A percentile compares a stretch with the other conserved stretches of the same genome.
phyloP scores from a whole-genome alignment of 35 echinoderm and acorn worm species.

The Lytechinus variegatus region DNA sequence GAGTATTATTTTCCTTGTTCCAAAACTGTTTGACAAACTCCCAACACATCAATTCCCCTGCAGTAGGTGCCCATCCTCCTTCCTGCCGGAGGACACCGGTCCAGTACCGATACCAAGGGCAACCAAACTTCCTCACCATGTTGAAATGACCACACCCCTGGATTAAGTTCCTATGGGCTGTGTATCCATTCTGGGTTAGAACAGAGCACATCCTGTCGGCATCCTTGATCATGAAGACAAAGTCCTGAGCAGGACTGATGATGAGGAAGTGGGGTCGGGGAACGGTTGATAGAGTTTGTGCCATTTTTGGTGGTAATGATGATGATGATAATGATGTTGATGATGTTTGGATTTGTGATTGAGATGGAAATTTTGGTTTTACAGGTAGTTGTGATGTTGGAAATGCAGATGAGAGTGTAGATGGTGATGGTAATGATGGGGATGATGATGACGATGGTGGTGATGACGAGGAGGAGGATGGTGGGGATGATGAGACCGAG shows the following conservation, averaged over 20 bases:
- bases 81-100: background rate
- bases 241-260: constrained; percentile 40
- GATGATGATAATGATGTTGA: background rate
- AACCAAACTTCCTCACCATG: constrained; percentile 29
- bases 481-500: background rate
- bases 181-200: background rate
- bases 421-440: too few relatives aligned
- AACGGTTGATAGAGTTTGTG: background rate
- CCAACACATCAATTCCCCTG: constrained; percentile 5
- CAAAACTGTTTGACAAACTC: constrained; percentile 26
- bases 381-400: background rate
- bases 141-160: background rate
- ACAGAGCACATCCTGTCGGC: background rate
- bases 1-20: background rate
- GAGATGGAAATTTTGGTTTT: background rate
- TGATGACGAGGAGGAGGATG: background rate
- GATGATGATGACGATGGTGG: background rate
- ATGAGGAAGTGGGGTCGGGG: constrained; percentile 32
- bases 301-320: background rate
- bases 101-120: constrained; percentile 14
- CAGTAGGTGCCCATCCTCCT: background rate
- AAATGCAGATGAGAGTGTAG: background rate
- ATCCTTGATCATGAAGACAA: constrained; percentile 39
- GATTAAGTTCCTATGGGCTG: background rate
- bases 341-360: background rate